Percentiles rank a stretch among this genome's conserved stretches.
Conservation (phyloP, 1,140 invertebrate species). For the Brachionus rotundiformis region DNA sequence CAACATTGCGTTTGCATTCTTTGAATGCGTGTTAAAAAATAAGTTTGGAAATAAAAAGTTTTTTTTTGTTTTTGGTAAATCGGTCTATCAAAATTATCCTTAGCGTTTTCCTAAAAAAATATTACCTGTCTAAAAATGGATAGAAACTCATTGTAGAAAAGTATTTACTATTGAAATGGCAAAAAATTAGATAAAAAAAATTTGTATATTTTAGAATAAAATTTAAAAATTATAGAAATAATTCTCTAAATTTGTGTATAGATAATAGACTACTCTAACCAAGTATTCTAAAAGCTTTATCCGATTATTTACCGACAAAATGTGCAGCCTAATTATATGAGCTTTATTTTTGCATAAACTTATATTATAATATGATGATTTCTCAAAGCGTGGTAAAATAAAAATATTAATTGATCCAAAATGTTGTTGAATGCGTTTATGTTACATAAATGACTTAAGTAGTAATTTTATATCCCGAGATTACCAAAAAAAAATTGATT, state of each 20-base stretch:
- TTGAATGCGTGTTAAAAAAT: conserved; percentile 1
- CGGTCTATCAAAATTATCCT: not conserved
- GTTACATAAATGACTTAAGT: not conserved
- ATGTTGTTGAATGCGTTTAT: not conserved
- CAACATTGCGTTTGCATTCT: not conserved
- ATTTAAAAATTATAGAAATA: no score
- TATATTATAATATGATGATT: conserved; percentile 1
- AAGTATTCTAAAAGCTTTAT: not conserved
- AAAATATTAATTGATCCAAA: not conserved
- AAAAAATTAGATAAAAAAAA: no score
- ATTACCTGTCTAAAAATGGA: not conserved
- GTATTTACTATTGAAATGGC: no score
- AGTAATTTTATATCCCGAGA: not conserved
- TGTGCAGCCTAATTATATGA: not conserved
- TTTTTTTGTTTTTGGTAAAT: not conserved
- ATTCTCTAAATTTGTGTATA: no score
- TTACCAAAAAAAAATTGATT: not conserved
- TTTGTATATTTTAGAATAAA: no score
- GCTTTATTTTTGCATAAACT: not conserved
- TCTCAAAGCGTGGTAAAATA: conserved; percentile 6
- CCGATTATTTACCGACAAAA: not conserved
- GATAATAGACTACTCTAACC: no score
- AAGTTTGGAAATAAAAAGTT: not conserved
- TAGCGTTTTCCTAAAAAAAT: not conserved
- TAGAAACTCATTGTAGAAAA: not conserved